Conservation (phyloP, 2,113 vertebrate genomes). For the Picathartes gymnocephalus region DNA sequence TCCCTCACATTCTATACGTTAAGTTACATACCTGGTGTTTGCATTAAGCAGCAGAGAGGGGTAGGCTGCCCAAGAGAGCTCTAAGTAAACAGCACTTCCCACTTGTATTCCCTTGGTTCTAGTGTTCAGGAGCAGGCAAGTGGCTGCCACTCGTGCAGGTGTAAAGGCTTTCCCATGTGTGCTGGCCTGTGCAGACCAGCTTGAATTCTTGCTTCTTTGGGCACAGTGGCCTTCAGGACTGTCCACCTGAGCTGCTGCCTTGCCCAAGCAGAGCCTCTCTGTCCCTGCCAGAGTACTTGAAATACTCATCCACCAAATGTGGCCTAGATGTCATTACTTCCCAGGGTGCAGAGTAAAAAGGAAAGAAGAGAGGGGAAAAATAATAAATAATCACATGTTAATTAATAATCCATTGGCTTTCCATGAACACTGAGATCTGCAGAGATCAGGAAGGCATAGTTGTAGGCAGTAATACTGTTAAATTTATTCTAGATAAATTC, state of each 20-base stretch:
- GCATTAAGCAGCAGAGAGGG: not conserved
- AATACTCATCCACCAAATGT: accelerated
- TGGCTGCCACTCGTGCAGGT: accelerated
- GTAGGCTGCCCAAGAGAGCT: accelerated
- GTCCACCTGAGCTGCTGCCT: accelerated
- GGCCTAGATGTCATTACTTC: not conserved
- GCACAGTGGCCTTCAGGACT: not conserved
- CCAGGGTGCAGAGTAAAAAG: accelerated
- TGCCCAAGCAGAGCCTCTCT: not conserved
- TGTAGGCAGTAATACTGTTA: not conserved
- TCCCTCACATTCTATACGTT: not conserved
- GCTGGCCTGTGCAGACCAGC: accelerated
- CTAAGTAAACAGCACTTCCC: not conserved
- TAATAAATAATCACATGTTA: too few relatives aligned
- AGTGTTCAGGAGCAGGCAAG: not conserved
- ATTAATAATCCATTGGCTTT: not conserved
- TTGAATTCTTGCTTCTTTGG: accelerated
- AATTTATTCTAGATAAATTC: not conserved
- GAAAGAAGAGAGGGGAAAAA: too few relatives aligned
- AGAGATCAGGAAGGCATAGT: not conserved
- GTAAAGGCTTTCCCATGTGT: accelerated
- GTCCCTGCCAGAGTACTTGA: not conserved
- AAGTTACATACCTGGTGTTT: accelerated
- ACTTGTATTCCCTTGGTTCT: not conserved
- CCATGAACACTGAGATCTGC: not conserved